Evolutionary conservation across 1,140 invertebrate species (phyloP), one percentile per base, ranked within the genome.

Genomic region (Condylostylus longicornis): DNA sequence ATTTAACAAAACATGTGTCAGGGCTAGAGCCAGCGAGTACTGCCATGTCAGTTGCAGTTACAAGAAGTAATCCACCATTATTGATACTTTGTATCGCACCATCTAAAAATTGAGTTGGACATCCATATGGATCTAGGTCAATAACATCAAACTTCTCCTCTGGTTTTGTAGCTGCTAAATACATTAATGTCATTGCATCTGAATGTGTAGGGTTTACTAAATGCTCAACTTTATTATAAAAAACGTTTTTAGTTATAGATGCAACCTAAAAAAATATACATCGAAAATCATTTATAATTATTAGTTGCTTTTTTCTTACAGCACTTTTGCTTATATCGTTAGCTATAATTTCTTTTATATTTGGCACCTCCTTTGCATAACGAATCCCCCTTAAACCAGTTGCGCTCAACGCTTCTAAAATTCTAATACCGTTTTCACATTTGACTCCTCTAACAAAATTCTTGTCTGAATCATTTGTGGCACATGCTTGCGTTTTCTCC

Each of bases 31-130:
- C 96, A 47, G 90, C 93, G 30, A 99, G 63, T 9, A 97, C 79
- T 2, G 91, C 95, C 82, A 95, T 91, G 60, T 99, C 96, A 0
- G 96, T 99, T 15, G 90, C 93, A 1, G 96, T 99, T 0, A 98
- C 76, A 42, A 96, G 72, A n/a, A 99, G 61, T 8, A 88, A 49
- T 1, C 84, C 84, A 9, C 79, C 82, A 48, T 88, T 77, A 18
- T 69, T 66, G 0, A 87, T 64, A 44, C 76, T 73, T 54, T 87
- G 81, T 1, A 99, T 79, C 0, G 90, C 90, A 2, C 80, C 70
- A 62, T 99, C 94, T 0, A 99, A 65, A 64, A 98, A 99, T 33
- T 74, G 76, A 3, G 86, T 78, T 0, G 94, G 87, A 53, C 86
- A 90, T 5, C 96, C 96, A 58, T 98, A 99, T 0, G 96, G 96